Conservation (phyloP, 2,797 vertebrate genomes). For the Hozukius guyotensis region DNA sequence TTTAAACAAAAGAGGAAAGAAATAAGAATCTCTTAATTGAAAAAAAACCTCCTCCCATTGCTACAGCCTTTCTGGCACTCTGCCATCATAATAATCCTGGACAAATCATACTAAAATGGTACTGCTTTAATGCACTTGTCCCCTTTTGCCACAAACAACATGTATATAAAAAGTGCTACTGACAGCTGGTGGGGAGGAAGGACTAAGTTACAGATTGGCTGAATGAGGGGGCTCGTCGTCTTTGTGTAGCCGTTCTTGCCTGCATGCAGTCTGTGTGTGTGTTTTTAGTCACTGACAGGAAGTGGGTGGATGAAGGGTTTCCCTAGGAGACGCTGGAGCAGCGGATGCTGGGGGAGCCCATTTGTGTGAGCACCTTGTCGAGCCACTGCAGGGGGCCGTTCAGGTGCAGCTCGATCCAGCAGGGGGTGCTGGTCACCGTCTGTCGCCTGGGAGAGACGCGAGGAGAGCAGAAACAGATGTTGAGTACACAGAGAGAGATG, state of each 20-base stretch:
- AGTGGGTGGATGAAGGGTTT: constrained; percentile 21
- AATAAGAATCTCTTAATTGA: constrained; percentile 46
- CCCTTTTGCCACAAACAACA: constrained; percentile 69
- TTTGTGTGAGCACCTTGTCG: constrained; percentile 98
- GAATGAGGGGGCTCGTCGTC: constrained; percentile 9
- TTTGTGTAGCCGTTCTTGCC: constrained; percentile 35
- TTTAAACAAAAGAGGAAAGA: constrained; percentile 34
- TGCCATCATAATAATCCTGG: constrained; percentile 44
- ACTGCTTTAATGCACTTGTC: constrained; percentile 74
- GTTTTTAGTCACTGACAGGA: constrained; percentile 58
- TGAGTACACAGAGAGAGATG: not conserved
- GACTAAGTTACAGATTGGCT: constrained; percentile 51
- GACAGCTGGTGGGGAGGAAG: constrained; percentile 62
- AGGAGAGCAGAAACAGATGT: constrained; percentile 39
- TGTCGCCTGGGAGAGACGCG: constrained; percentile 85
- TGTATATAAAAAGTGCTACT: constrained; percentile 78
- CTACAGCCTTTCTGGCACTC: constrained; percentile 26
- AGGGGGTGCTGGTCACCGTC: constrained; percentile 99
- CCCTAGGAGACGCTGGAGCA: constrained; percentile 95
- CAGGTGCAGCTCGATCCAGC: constrained; percentile 99
- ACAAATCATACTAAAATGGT: constrained; percentile 55
- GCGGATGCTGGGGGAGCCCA: constrained; percentile 96
- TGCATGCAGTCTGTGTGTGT: constrained; percentile 47
- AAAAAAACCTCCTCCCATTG: constrained; percentile 3
- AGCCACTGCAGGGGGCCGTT: constrained; percentile 98